Percentiles rank a stretch among this genome's conserved stretches.
Conservation (phyloP, 1,140 invertebrate species). For the Dinoponera quadriceps region DNA sequence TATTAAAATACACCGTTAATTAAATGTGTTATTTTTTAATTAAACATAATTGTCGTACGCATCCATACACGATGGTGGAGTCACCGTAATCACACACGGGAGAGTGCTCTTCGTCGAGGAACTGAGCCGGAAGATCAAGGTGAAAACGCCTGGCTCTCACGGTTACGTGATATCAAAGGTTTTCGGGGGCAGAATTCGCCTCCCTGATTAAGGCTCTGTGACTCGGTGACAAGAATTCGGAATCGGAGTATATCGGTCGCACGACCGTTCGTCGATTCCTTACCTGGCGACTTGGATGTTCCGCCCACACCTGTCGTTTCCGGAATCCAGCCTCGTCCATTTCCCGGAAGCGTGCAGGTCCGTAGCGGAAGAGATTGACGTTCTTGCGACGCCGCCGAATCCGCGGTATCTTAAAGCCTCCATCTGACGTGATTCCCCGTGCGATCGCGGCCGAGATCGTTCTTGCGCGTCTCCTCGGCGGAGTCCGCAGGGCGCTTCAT, state of each 20-base stretch:
- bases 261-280: conserved; percentile 35
- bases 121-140: neutral
- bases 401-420: conserved; percentile 15
- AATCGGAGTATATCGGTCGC: neutral
- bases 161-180: neutral
- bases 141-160: neutral
- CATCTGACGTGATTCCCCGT: conserved; percentile 35
- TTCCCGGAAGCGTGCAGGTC: conserved; percentile 5
- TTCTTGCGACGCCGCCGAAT: neutral
- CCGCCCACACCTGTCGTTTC: conserved; percentile 52
- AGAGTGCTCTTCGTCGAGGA: neutral
- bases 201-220: conserved; percentile 1
- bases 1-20: neutral
- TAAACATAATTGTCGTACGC: neutral
- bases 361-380: conserved; percentile 4
- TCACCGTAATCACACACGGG: neutral
- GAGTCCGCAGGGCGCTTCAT: conserved; percentile 5
- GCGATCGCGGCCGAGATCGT: conserved; percentile 19
- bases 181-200: neutral
- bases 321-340: conserved; percentile 57
- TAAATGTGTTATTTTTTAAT: conserved; percentile 12
- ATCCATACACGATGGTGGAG: neutral
- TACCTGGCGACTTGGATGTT: conserved; percentile 64
- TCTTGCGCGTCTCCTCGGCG: neutral
- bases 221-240: neutral